A percentile compares a stretch with the other conserved stretches of the same genome.
These are phyloP conservation scores for Brachyistius frenatus DNA, from an alignment of 2,113 vertebrate species.

Conservation along the genomic window DNA sequence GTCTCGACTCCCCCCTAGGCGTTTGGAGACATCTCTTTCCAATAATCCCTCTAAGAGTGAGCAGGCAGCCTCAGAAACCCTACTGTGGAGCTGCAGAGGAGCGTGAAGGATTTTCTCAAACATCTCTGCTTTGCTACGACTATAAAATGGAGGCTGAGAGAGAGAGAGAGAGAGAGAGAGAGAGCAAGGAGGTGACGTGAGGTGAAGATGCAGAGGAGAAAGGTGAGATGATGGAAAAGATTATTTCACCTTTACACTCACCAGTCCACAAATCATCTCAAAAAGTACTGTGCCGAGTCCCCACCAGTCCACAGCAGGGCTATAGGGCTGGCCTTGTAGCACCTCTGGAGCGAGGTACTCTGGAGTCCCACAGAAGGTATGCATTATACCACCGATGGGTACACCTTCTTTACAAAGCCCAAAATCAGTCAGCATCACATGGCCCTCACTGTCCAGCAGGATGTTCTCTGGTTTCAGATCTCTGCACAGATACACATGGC, in stretches of 20 bases:
- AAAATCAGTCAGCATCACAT: constrained; percentile 86
- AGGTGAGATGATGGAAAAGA: not conserved
- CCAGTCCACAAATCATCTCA: constrained; percentile 86
- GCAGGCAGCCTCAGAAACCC: constrained; percentile 70
- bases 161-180: constrained; percentile 33
- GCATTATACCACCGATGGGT: constrained; percentile 72
- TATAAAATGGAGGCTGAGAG: constrained; percentile 86
- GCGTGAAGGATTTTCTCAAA: constrained; percentile 84
- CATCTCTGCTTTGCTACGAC: constrained; percentile 79
- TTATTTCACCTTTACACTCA: constrained; percentile 44
- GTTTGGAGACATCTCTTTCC: constrained; percentile 76
- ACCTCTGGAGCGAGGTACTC: constrained; percentile 87
- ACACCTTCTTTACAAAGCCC: constrained; percentile 87
- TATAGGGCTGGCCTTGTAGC: constrained; percentile 80
- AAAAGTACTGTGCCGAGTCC: constrained; percentile 84
- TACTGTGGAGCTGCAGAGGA: constrained; percentile 71
- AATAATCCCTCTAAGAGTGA: constrained; percentile 80
- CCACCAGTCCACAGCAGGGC: constrained; percentile 87
- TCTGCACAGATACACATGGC: constrained; percentile 57
- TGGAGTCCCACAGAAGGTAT: constrained; percentile 86
- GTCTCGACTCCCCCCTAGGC: constrained; percentile 78
- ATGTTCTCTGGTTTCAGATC: constrained; percentile 88
- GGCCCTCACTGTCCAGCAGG: constrained; percentile 82
- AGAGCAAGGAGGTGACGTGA: not conserved
- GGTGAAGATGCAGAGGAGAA: constrained; percentile 1